Conservation (phyloP, 37 sponge, comb jelly and placozoan genomes). For the Cladorhizidae sp. region DNA sequence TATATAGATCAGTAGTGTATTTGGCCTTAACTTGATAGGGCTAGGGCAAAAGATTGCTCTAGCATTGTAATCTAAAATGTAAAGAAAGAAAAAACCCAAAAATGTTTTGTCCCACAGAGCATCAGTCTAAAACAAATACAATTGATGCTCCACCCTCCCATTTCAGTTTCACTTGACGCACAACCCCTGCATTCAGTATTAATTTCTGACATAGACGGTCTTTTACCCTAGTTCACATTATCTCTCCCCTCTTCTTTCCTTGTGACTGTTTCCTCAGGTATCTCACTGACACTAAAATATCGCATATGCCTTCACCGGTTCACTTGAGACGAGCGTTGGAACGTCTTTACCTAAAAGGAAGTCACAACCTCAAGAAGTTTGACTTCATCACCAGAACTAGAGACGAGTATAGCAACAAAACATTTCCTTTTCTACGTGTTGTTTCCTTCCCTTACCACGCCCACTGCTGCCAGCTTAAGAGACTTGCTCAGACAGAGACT, state of each 20-base stretch:
- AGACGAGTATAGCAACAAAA: background rate
- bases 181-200: too few species aligned
- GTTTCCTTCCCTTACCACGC: conserved; percentile 39
- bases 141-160: too few species aligned
- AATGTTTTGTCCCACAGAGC: too few species aligned
- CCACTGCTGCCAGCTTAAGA: conserved; percentile 49
- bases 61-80: too few species aligned
- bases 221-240: background rate
- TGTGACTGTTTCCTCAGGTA: conserved; percentile 24
- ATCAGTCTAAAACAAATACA: too few species aligned
- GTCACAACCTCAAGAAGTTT: background rate
- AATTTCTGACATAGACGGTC: too few species aligned
- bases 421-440: conserved; percentile 36
- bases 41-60: too few species aligned
- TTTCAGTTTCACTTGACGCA: too few species aligned
- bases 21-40: too few species aligned
- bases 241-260: background rate
- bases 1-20: too few species aligned
- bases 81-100: too few species aligned
- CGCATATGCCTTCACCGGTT: conserved; percentile 12
- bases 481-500: background rate
- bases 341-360: conserved; percentile 18
- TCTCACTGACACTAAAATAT: conserved; percentile 24
- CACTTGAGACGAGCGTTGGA: conserved; percentile 4
- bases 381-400: background rate